Conservation (phyloP, 2,113 vertebrate species). For the Rattus norvegicus region DNA sequence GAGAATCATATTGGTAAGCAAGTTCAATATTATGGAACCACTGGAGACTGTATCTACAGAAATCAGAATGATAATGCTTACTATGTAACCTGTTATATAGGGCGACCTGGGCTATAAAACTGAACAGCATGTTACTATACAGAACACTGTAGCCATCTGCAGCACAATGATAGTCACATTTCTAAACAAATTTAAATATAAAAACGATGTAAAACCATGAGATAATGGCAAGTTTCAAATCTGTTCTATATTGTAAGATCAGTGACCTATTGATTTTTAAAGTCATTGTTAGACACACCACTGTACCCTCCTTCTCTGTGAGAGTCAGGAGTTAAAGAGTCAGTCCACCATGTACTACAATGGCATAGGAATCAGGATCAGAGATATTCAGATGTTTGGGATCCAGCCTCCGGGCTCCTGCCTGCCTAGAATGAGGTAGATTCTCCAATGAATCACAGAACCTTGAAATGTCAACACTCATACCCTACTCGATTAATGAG, state of each 20-base stretch:
- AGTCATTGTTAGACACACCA: not conserved
- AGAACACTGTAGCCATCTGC: not conserved
- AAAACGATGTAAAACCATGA: not conserved
- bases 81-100: not conserved
- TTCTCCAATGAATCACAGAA: not conserved
- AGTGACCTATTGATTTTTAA: not conserved
- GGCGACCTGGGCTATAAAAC: not conserved
- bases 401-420: not conserved
- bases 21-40: not conserved
- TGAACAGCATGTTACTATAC: not conserved
- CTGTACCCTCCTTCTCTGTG: not conserved
- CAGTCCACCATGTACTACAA: not conserved
- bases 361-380: not conserved
- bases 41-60: not conserved
- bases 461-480: not conserved
- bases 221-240: not conserved
- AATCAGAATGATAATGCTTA: no score
- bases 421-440: not conserved
- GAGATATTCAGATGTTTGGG: not conserved
- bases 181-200: not conserved
- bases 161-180: not conserved
- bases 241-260: not conserved
- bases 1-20: not conserved
- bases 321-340: not conserved
- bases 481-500: not conserved